Evolutionary conservation across 2,888 invertebrate genomes (phyloP), one percentile per base, ranked within the genome.

Genomic region (Molorchus minor): DNA sequence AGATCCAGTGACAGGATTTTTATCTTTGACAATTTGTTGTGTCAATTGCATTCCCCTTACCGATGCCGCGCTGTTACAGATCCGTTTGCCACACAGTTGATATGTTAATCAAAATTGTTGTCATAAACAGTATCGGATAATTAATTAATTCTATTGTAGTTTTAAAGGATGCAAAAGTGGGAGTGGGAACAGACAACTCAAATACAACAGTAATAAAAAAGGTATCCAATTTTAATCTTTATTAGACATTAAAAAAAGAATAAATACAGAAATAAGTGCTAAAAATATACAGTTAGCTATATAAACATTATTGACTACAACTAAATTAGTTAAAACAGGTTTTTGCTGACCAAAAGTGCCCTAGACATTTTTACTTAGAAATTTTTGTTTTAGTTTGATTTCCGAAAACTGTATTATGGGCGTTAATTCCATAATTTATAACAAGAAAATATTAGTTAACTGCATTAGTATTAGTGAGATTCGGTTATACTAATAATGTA

Each of bases 191-290:
- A 25, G 4, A 25, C 5, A 25, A 25, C 4, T 5, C 25, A 25
- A 25, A 25, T 25, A 5, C 25, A 5, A 5, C 25, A 25, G 4
- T 25, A 25, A 25, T 25, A 25, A 25, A 25, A 25, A 5, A 8
- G 25, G 25, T 25, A 5, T 8, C 25, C 33, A 33, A 7, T 33
- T 49, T 38, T 45, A 61, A 15, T 57, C 58, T 71, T 70, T 70
- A 69, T 70, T 71, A 68, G 68, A 71, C 67, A 71, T 70, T 33
- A 71, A 67, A 69, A 70, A 69, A 65, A 53, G 64, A 71, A 70
- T 69, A 69, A 67, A 70, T 71, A 71, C 68, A 70, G 63, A 61
- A 66, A 62, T 67, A 69, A 65, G 66, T 68, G 67, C 65, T 68
- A 68, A 69, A 66, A 67, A 62, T 63, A 59, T 65, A 69, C 56